Conservation (phyloP, 2,113 vertebrate species). For the Mormyrus lacerda region DNA sequence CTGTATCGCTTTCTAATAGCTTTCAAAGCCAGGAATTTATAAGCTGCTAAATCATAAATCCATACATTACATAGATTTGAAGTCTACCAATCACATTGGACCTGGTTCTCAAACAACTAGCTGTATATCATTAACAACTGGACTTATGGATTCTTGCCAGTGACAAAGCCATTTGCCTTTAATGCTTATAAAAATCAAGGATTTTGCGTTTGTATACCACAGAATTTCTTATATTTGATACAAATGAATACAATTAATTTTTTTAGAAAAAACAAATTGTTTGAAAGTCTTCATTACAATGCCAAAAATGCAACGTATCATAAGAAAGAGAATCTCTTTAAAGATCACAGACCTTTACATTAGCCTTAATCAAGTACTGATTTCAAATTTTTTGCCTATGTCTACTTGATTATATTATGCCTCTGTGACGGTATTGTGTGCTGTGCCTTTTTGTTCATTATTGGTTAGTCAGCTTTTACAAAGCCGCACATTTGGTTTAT, state of each 20-base stretch:
- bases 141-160: not conserved
- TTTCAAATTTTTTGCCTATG: not conserved
- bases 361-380: not conserved
- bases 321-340: not conserved
- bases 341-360: not conserved
- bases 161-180: not conserved
- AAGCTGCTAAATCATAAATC: not conserved
- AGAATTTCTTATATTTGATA: not conserved
- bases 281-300: not conserved
- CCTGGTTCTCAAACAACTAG: not conserved
- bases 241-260: not conserved
- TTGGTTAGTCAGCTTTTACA: not conserved
- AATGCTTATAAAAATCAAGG: not conserved
- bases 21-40: not conserved
- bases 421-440: not conserved
- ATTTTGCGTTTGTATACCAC: not conserved
- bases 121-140: not conserved
- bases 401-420: not conserved
- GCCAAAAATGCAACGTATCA: not conserved
- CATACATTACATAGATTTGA: not conserved
- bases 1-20: not conserved
- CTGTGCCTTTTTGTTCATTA: not conserved
- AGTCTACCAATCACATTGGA: not conserved
- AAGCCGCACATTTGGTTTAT: not conserved
- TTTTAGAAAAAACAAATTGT: not conserved